Conservation (phyloP, 2,797 vertebrate species). For the Acipenser transmontanus region DNA sequence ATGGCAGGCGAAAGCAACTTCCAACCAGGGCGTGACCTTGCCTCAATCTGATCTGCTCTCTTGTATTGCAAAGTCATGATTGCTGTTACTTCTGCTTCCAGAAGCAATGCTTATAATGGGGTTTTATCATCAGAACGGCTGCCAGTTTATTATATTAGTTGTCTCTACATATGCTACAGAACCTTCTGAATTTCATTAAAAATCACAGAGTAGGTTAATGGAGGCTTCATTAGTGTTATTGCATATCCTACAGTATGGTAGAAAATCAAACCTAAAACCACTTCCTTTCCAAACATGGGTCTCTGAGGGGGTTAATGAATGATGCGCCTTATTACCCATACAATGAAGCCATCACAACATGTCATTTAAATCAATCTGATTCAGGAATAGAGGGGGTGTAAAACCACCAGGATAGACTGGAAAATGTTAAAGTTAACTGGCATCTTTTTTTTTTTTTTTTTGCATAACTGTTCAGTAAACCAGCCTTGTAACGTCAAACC, state of each 20-base stretch:
- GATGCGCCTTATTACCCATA: constrained; percentile 21
- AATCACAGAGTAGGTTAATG: constrained; percentile 34
- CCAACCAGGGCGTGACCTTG: neutral
- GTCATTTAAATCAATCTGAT: constrained; percentile 3
- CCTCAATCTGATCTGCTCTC: constrained; percentile 8
- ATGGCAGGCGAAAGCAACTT: constrained; percentile 40
- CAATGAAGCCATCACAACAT: constrained; percentile 13
- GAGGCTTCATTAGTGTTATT: constrained; percentile 35
- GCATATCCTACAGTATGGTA: constrained; percentile 21
- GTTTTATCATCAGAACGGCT: neutral
- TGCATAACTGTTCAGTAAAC: too few relatives aligned
- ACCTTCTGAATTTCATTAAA: constrained; percentile 28
- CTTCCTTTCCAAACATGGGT: constrained; percentile 13
- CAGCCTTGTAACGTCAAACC: too few relatives aligned
- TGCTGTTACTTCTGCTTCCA: constrained; percentile 18
- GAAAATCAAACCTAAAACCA: constrained; percentile 23
- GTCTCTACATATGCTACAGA: constrained; percentile 16
- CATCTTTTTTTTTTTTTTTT: neutral
- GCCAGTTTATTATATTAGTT: constrained; percentile 1
- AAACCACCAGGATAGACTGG: neutral
- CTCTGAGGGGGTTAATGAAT: constrained; percentile 17
- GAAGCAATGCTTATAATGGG: constrained; percentile 12
- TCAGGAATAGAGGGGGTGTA: neutral
- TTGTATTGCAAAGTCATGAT: constrained; percentile 45
- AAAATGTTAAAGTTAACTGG: constrained; percentile 29